Evolutionary conservation across 1,140 invertebrate genomes (phyloP).

Genomic region (Aphelinus atriplicis): DNA sequence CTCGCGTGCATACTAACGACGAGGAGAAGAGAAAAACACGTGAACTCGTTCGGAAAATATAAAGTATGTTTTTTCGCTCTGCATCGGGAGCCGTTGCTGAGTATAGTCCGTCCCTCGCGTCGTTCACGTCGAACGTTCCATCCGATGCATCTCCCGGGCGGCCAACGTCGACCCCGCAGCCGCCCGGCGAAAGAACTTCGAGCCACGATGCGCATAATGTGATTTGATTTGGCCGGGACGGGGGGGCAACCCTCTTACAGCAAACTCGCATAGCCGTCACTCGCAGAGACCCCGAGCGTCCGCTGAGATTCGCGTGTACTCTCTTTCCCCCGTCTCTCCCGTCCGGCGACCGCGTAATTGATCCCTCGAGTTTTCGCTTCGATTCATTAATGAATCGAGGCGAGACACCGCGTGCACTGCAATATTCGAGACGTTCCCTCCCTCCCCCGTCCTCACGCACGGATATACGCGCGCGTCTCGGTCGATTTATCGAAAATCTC

Average conservation of each 20-base stretch:
- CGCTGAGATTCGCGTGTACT: background rate
- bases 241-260: background rate
- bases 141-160: no score
- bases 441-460: background rate
- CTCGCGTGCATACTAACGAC: no score
- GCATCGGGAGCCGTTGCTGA: no score
- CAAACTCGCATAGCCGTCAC: slow-evolving; percentile 2
- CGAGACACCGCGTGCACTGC: background rate
- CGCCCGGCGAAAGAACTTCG: no score
- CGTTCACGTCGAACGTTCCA: no score
- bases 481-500: background rate
- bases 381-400: background rate
- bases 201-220: no score
- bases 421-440: background rate
- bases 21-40: slow-evolving; percentile 13
- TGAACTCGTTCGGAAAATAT: slow-evolving; percentile 13
- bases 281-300: background rate
- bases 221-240: no score
- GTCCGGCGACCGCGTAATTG: background rate
- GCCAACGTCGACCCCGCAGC: no score
- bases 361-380: slow-evolving; percentile 5
- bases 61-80: no score
- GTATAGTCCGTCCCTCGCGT: no score
- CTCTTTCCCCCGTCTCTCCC: background rate
- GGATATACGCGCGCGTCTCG: background rate